phyloP scores from a whole-genome alignment of 2,113 vertebrate genomes.

The Platysternon megacephalum region DNA sequence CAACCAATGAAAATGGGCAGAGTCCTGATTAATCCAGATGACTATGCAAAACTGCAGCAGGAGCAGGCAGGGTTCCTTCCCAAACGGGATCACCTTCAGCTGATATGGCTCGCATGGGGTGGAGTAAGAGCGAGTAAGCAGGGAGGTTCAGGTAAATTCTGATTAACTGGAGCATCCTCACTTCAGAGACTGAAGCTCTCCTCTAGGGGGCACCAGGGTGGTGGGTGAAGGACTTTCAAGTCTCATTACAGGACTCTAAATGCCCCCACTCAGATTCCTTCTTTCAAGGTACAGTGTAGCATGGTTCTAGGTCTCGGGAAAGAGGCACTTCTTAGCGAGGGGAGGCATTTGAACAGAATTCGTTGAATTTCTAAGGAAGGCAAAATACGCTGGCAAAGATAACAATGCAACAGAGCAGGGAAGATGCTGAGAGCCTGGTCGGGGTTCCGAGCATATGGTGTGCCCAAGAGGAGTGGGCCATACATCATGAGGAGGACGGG shows the following conservation, averaged over 20 bases:
- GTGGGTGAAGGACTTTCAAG: neutral
- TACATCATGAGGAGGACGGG: fast-evolving
- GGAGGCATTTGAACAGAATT: slow-evolving; percentile 3
- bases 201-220: neutral
- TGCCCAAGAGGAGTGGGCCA: neutral
- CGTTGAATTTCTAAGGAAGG: neutral
- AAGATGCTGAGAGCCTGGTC: neutral
- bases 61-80: neutral
- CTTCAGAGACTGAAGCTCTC: neutral
- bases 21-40: neutral
- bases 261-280: neutral
- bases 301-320: neutral
- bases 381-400: neutral
- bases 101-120: neutral
- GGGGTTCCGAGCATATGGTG: neutral
- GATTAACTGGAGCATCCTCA: neutral
- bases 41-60: neutral
- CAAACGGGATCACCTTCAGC: neutral
- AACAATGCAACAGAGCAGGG: neutral
- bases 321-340: neutral
- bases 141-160: neutral
- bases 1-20: neutral
- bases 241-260: neutral
- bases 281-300: neutral
- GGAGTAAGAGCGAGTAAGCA: neutral